These are phyloP conservation scores for Paratilapia polleni DNA, from an alignment of 2,113 vertebrate species.

Conservation along the genomic window DNA sequence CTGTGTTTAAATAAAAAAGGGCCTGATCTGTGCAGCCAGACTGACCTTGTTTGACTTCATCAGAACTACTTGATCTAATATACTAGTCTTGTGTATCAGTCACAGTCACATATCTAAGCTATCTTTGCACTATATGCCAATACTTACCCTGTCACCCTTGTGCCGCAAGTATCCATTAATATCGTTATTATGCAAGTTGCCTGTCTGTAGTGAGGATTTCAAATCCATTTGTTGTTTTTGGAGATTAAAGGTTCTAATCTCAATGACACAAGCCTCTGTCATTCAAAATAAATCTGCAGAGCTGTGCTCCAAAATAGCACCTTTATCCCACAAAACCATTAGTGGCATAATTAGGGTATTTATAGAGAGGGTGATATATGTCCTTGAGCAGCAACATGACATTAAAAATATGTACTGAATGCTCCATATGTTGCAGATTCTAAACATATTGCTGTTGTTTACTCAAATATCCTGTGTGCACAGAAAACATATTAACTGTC, in stretches of 20 bases:
- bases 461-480: neutral
- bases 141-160: neutral
- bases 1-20: neutral
- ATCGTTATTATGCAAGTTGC: neutral
- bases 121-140: neutral
- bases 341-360: neutral
- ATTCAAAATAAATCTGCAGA: conserved; percentile 10
- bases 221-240: conserved; percentile 35
- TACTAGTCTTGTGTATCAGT: neutral
- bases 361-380: neutral
- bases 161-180: neutral
- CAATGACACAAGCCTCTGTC: neutral
- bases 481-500: neutral
- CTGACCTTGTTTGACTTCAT: conserved; percentile 4
- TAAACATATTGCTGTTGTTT: neutral
- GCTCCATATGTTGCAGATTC: neutral
- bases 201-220: conserved; percentile 23
- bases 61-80: neutral
- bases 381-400: neutral
- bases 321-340: neutral
- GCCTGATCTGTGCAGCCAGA: neutral
- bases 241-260: conserved; percentile 48
- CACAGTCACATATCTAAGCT: neutral
- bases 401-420: neutral
- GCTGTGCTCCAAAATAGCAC: conserved; percentile 1